Conservation (phyloP, 1,140 invertebrate species). For the Drosophila sp. region DNA sequence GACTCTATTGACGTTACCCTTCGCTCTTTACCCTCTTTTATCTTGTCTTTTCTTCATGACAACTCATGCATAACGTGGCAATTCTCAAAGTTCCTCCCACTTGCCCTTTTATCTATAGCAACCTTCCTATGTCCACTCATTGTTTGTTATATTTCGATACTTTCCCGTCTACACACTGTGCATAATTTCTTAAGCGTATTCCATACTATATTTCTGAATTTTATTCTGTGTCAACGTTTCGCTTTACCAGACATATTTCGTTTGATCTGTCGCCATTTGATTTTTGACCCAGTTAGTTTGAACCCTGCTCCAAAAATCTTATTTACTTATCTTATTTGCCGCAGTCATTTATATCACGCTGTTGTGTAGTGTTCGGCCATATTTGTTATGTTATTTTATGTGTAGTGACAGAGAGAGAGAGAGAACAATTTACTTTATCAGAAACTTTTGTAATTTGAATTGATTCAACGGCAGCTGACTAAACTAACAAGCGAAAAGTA, state of each 20-base stretch:
- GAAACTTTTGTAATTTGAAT: constrained; percentile 59
- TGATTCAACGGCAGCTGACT: constrained; percentile 47
- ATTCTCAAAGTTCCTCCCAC: constrained; percentile 20
- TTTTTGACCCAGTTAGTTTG: constrained; percentile 57
- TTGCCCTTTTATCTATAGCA: neutral
- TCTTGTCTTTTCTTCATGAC: neutral
- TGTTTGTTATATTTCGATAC: neutral
- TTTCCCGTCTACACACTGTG: neutral
- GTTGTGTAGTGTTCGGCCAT: no score
- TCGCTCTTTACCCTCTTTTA: neutral
- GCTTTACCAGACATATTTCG: constrained; percentile 24
- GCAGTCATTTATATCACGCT: constrained; percentile 31
- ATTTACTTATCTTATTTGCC: constrained; percentile 60
- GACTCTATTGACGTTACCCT: constrained; percentile 12
- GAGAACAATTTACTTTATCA: constrained; percentile 47
- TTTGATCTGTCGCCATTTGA: constrained; percentile 60
- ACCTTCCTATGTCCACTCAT: neutral
- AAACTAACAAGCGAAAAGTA: constrained; percentile 21
- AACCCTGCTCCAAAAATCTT: constrained; percentile 35
- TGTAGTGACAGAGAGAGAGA: constrained; percentile 26
- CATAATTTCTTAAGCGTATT: constrained; percentile 17
- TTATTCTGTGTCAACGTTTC: constrained; percentile 32
- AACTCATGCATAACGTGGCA: constrained; percentile 17
- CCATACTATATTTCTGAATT: constrained; percentile 12
- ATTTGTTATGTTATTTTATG: constrained; percentile 17